Evolutionary conservation across 2,113 vertebrate genomes (phyloP).

Genomic region (Dicentrarchus labrax): DNA sequence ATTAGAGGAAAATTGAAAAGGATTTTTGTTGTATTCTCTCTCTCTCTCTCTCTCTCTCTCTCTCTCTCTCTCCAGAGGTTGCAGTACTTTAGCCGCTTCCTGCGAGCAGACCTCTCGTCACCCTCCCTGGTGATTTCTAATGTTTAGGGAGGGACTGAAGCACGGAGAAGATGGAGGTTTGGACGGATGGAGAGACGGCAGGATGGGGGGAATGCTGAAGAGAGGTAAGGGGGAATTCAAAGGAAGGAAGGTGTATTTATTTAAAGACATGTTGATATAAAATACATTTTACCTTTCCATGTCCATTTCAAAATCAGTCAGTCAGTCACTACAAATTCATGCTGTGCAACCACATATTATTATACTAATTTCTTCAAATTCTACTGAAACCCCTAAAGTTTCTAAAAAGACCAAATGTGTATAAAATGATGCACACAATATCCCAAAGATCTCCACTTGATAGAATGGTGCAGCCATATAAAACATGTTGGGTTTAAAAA

Average conservation of each 20-base stretch:
- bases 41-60: conserved; percentile 24
- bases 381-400: too few species aligned
- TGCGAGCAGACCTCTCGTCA: conserved; percentile 36
- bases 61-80: conserved; percentile 30
- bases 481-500: too few species aligned
- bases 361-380: not conserved
- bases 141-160: conserved; percentile 29
- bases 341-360: not conserved
- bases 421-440: not conserved
- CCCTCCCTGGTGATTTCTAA: conserved; percentile 48
- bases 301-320: not conserved
- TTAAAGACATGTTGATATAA: not conserved
- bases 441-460: not conserved
- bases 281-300: too few species aligned
- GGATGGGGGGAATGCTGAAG: not conserved
- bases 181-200: not conserved
- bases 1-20: conserved; percentile 16
- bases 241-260: not conserved
- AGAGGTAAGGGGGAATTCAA: not conserved
- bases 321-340: not conserved
- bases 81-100: conserved; percentile 37
- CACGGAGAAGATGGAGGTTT: not conserved
- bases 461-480: not conserved
- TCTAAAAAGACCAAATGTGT: too few species aligned
- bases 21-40: conserved; percentile 7